Conservation (phyloP, 2,888 invertebrate species). For the Mythimna impura region DNA sequence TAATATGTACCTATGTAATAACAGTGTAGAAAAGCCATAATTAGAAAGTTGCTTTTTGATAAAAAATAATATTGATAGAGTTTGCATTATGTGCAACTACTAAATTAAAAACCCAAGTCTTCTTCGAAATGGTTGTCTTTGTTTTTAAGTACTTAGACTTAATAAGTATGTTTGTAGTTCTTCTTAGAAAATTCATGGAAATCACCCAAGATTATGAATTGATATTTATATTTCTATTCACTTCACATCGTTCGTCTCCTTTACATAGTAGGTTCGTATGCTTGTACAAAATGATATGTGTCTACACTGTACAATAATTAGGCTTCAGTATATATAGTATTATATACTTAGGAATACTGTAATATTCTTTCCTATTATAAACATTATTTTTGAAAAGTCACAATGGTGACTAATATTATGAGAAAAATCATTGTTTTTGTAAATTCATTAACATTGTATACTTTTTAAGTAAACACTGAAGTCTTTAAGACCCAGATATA, state of each 20-base stretch:
- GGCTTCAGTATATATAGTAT: conserved; percentile 63
- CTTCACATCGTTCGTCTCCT: conserved; percentile 62
- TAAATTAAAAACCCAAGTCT: conserved; percentile 53
- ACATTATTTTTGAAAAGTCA: conserved; percentile 53
- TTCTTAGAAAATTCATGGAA: conserved; percentile 51
- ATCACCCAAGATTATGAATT: conserved; percentile 42
- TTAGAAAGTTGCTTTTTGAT: conserved; percentile 40
- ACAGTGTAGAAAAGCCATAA: conserved; percentile 47
- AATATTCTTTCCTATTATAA: conserved; percentile 61
- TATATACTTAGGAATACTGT: conserved; percentile 67
- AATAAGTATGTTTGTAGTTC: conserved; percentile 56
- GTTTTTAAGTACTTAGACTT: conserved; percentile 61
- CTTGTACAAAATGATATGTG: conserved; percentile 70
- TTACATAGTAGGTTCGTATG: conserved; percentile 57
- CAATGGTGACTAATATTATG: conserved; percentile 59
- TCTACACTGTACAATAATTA: conserved; percentile 66
- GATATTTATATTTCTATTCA: conserved; percentile 56
- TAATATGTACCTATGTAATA: conserved; percentile 42
- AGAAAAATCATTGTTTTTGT: conserved; percentile 62
- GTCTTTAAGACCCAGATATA: conserved; percentile 63
- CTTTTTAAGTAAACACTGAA: conserved; percentile 63
- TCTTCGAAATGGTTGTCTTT: conserved; percentile 60
- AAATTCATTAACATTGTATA: conserved; percentile 65
- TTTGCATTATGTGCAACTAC: conserved; percentile 38
- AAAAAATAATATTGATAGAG: conserved; percentile 13